Conservation (phyloP, 2,888 invertebrate genomes). For the Smittia sp. region DNA sequence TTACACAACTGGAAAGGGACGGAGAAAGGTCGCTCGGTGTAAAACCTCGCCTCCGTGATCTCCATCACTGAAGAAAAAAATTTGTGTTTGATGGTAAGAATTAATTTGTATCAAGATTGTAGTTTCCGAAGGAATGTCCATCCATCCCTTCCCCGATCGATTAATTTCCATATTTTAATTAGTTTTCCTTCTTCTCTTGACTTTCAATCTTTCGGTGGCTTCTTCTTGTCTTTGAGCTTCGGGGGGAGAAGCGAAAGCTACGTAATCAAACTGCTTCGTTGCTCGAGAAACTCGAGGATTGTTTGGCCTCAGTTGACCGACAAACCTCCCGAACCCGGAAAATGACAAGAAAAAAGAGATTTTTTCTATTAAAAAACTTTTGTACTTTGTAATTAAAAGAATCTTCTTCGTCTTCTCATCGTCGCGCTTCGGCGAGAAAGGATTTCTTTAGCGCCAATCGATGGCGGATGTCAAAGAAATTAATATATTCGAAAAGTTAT, state of each 20-base stretch:
- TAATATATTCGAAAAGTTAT: conserved; percentile 27
- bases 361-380: conserved; percentile 39
- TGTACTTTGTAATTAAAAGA: conserved; percentile 37
- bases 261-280: neutral
- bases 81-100: conserved; percentile 19
- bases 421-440: neutral
- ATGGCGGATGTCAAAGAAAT: conserved; percentile 20
- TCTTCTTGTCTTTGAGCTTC: conserved; percentile 19
- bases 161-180: conserved; percentile 41
- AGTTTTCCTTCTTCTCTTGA: conserved; percentile 34
- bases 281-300: neutral
- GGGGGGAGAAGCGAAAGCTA: neutral
- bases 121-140: conserved; percentile 31
- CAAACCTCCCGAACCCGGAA: neutral
- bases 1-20: neutral
- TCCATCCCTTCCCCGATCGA: conserved; percentile 24
- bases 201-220: conserved; percentile 19
- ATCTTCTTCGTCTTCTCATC: neutral
- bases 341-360: conserved; percentile 5
- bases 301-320: neutral
- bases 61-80: neutral
- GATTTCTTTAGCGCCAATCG: conserved; percentile 23
- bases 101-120: conserved; percentile 38
- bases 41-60: conserved; percentile 8
- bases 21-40: neutral